Base-by-base conservation (phyloP, 2,797 vertebrate species). In the Eleutherodactylus coqui region DNA sequence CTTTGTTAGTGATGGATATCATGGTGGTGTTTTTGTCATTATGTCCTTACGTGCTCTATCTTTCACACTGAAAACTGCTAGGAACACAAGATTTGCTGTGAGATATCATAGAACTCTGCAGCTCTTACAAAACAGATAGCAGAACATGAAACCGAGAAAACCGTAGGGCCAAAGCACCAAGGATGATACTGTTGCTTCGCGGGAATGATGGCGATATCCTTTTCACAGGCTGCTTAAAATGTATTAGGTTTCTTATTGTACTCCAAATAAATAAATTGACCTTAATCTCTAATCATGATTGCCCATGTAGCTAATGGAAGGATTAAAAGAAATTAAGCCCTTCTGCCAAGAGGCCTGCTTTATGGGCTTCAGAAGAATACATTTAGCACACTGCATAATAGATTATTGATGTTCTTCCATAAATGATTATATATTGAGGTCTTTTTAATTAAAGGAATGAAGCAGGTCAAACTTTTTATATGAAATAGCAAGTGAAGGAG, bases 251-350 rank as follows among this genome's bases (percentile, higher is more conserved):
- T 87, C 58, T 83, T 69, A 76, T 81, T 84, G 86, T 81, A 81
- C 58, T 81, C 69, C 76, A 84, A 87, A 87, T 79, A 87, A 84
- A 87, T 87, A 87, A 76, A 87, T 87, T 87, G 82, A 75, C 77
- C 82, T 84, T 85, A 84, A 87, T 84, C 86, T 87, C 36, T 76
- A 67, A 87, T 84, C 82, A 76, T 76, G 86, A 85, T 76, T 85
- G 70, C 77, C 77, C 77, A 85, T 87, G 82, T 69, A 87, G 82
- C 82, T 87, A 87, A 87, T 87, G 77, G 86, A 84, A 84, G 82
- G 86, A 85, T 87, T 87, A 84, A 51, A 87, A 75, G 69, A 87
- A 75, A 87, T 87, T 84, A 87, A 85, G 69, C 82, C 77, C 47
- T 80, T 84, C 58, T 87, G 82, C 86, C 70, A 84, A 81, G 82